Conservation (phyloP, 2,797 vertebrate genomes). For the Alosa sapidissima region DNA sequence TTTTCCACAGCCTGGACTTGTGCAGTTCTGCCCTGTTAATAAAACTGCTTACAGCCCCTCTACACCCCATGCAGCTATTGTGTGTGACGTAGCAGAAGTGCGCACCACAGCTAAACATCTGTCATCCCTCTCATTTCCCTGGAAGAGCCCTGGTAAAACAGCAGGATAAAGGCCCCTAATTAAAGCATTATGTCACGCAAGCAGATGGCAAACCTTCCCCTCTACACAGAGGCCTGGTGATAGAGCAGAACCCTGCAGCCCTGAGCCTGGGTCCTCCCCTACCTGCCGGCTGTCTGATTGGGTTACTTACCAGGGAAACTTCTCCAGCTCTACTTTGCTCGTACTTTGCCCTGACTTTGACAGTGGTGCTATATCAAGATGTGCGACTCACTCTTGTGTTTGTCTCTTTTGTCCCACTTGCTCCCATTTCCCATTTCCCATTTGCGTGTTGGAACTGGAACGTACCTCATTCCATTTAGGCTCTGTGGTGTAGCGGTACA, state of each 20-base stretch:
- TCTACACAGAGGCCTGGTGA: not conserved
- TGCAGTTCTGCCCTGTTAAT: not conserved
- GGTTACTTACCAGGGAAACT: not conserved
- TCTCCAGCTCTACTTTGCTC: not conserved
- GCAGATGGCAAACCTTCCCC: conserved; percentile 8
- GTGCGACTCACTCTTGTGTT: not conserved
- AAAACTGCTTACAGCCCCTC: conserved; percentile 16
- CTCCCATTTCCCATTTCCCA: not conserved
- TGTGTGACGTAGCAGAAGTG: conserved; percentile 8
- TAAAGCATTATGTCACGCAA: conserved; percentile 25
- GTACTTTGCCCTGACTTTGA: not conserved
- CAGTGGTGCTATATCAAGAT: not conserved
- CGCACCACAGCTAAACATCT: conserved; percentile 22
- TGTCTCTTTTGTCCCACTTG: too few relatives aligned
- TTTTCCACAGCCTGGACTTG: not conserved
- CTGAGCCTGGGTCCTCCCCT: not conserved
- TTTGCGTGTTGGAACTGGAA: not conserved
- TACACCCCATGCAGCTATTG: not conserved
- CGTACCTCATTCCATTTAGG: conserved; percentile 98
- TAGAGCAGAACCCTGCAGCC: not conserved
- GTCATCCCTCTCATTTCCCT: conserved; percentile 8
- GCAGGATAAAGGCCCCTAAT: conserved; percentile 36
- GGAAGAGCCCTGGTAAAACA: conserved; percentile 20
- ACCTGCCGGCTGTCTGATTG: not conserved
- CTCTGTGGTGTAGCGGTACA: conserved; percentile 94